Evolutionary conservation across 2,113 vertebrate species (phyloP), one percentile per base, ranked within the genome.

Genomic region (Colaptes auratus): DNA sequence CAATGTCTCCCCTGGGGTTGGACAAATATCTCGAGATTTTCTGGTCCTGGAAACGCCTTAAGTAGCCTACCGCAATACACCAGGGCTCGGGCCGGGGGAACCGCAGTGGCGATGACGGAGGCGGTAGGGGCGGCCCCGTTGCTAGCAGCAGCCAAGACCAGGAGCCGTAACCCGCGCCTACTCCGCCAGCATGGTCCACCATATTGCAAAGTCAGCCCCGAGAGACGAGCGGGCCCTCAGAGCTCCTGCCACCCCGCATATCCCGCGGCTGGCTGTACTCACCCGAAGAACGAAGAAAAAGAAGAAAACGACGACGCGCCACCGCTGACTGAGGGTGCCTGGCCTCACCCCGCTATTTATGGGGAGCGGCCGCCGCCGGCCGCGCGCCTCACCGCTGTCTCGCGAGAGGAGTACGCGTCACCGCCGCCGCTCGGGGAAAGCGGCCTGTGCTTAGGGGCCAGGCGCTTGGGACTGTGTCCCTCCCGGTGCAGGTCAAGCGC

Each of bases 401-500:
- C 94, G 92, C 92, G 92, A 94, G 89, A 95, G 15, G 8, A 25
- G 23, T 19, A 10, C 4, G 24, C 15, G 55, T 64, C 78, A 71
- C 10, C 19, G 56, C 2, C 14, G 31, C 27, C 10, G 24, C 18
- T 15, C 9, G 44, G 42, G 18, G 64, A 8, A 28, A 12, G 12
- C 16, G 36, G 12, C n/a, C 20, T 35, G 21, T 12, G 50, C 50
- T 7, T 9, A 11, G 56, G 21, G 36, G 36, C 6, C 12, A 21
- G 14, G 21, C 6, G 15, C 10, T 7, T 18, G 14, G 6, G 8
- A 17, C 4, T 6, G 35, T 16, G 23, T 63, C 10, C 36, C 9
- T 6, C 2, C 4, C 16, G 1, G 4, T 3, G 23, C 3, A 11
- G 2, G 44, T 3, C 28, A 2, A 0, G 35, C 5, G 0, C 1